Conservation (phyloP, 2,113 vertebrate genomes). For the Dipodomys stephensi region DNA sequence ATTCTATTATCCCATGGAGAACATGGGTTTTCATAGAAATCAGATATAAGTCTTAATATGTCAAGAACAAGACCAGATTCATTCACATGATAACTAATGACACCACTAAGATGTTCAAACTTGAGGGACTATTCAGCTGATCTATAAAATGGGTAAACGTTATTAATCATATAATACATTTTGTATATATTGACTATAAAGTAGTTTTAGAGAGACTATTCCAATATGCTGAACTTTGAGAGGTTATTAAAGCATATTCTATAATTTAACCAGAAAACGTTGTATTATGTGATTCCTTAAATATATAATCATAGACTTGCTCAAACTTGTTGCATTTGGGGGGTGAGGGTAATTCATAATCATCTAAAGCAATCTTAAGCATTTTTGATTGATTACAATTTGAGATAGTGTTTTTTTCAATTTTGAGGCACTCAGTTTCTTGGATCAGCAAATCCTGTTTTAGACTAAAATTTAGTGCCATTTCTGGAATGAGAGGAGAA, state of each 20-base stretch:
- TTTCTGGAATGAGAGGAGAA: conserved; percentile 78
- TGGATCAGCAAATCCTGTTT: conserved; percentile 80
- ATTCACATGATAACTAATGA: conserved; percentile 8
- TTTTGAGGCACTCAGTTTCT: conserved; percentile 76
- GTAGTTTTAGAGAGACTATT: conserved; percentile 44
- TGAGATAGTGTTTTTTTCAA: conserved; percentile 71
- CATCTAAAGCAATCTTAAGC: conserved; percentile 80
- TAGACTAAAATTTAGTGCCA: conserved; percentile 80
- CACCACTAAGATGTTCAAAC: neutral
- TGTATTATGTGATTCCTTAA: conserved; percentile 72
- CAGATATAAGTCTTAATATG: conserved; percentile 23
- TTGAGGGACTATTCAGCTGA: neutral
- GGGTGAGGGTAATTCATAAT: conserved; percentile 76
- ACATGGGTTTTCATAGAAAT: neutral
- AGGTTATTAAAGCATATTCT: conserved; percentile 67
- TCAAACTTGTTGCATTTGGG: conserved; percentile 68
- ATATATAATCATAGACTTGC: conserved; percentile 75
- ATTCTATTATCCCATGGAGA: neutral
- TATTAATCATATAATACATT: conserved; percentile 30
- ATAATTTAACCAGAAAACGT: conserved; percentile 75
- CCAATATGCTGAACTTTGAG: conserved; percentile 45
- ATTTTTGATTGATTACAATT: conserved; percentile 82
- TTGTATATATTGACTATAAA: conserved; percentile 30
- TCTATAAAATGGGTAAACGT: neutral
- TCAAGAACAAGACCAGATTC: conserved; percentile 37